Evolutionary conservation across 2,113 vertebrate species (phyloP), one percentile per base, ranked within the genome.

Genomic region (Ifrita kowaldi): DNA sequence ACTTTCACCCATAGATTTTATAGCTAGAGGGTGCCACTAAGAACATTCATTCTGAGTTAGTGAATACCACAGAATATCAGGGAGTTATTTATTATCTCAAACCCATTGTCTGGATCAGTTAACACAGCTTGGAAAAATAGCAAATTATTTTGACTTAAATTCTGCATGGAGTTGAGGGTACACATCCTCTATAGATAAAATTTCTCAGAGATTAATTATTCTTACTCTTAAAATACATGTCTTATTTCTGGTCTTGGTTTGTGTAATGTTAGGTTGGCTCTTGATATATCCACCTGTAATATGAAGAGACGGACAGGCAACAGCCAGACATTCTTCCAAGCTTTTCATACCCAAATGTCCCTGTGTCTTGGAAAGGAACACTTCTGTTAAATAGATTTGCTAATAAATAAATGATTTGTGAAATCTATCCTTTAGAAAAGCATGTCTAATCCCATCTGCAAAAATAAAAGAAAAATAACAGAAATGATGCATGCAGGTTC

Each of bases 401-500:
- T 69, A n/a, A 73, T 22, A 89, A 78, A 62, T 11, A 81, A 81
- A 26, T 39, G 22, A 46, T 84, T 78, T 53, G 13, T 15, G 63
- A 87, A 80, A 74, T 81, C 14, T 57, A 5, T 53, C 17, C 9
- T 42, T 26, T 37, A n/a, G 22, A 83, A 86, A 85, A 80, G 24
- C 2, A 33, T 15, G 2, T 44, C 41, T 55, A 86, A 70, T 50
- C 26, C 3, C 5, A 53, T 27, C 20, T 39, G 5, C 7, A 86
- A 90, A 60, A 83, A 39, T n/a, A 77, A 52, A 37, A 71, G 23
- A 70, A 77, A 76, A 80, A 56, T 35, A 46, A 46, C 7, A 71
- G 18, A 85, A 68, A 19, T 23, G 0, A 46, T 3, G 1, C 5
- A 5, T 37, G 28, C 22, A 37, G 4, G 5, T 18, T 60, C 22